Percentiles rank a stretch among this genome's conserved stretches.
These are phyloP conservation scores for Chionomys nivalis DNA, from an alignment of 2,113 vertebrate species.

Conservation along the genomic window DNA sequence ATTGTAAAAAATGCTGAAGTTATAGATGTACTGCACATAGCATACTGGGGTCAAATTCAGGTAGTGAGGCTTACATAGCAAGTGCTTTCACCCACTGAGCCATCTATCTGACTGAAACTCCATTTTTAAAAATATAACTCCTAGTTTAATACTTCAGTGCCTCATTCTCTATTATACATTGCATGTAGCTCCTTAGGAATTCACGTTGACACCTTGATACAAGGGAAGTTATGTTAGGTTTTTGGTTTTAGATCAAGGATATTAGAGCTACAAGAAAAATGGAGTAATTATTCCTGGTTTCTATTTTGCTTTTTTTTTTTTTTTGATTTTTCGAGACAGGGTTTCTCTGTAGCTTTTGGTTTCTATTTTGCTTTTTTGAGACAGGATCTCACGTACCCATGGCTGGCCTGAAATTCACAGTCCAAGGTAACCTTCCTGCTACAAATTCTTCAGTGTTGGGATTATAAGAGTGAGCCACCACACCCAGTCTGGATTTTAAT, in stretches of 20 bases:
- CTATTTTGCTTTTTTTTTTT: background rate
- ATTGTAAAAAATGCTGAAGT: background rate
- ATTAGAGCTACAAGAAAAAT: background rate
- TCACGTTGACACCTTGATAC: background rate
- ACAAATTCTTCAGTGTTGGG: background rate
- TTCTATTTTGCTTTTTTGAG: background rate
- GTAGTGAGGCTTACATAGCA: background rate
- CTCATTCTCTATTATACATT: background rate
- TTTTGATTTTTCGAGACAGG: background rate
- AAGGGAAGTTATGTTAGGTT: background rate
- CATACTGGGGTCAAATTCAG: background rate
- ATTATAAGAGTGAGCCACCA: background rate
- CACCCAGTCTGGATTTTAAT: background rate
- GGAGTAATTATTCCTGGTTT: background rate
- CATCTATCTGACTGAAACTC: background rate
- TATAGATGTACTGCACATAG: no score
- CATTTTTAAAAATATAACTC: background rate
- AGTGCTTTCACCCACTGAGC: background rate
- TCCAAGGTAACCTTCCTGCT: background rate
- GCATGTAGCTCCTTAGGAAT: background rate
- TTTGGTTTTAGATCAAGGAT: constrained; percentile 23
- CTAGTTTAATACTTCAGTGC: background rate
- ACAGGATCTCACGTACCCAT: background rate
- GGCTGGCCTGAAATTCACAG: background rate
- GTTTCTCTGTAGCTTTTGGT: no score